These are phyloP conservation scores for Zygogramma bicolorata DNA, from an alignment of 2,888 invertebrate genomes.

Conservation along the genomic window DNA sequence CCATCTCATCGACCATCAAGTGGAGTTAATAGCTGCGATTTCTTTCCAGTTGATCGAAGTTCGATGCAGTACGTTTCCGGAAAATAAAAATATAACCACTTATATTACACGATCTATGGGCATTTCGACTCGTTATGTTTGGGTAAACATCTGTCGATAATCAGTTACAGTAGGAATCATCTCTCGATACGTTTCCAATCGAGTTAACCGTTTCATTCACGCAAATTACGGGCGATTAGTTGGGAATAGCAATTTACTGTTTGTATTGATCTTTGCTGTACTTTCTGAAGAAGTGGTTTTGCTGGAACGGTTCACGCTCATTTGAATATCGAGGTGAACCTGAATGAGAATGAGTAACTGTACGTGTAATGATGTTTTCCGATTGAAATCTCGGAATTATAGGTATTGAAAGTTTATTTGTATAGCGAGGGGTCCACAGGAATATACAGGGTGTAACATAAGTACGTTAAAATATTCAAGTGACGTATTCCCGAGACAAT, in stretches of 20 bases:
- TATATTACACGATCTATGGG: not conserved
- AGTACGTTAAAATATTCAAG: too few relatives aligned
- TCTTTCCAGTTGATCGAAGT: too few relatives aligned
- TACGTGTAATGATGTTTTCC: not conserved
- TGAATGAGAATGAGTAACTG: not conserved
- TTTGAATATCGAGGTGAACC: not conserved
- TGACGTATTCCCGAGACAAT: too few relatives aligned
- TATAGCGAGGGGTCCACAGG: too few relatives aligned
- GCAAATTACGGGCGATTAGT: not conserved
- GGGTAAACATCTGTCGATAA: not conserved
- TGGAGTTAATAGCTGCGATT: too few relatives aligned
- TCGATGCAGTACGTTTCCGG: too few relatives aligned
- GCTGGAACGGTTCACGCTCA: not conserved
- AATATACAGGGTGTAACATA: too few relatives aligned
- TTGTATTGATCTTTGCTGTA: not conserved
- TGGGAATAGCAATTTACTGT: not conserved
- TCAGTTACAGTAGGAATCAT: constrained; percentile 19
- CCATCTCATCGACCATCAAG: too few relatives aligned
- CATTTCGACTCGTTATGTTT: not conserved
- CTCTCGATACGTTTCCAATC: constrained; percentile 26
- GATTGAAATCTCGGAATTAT: not conserved
- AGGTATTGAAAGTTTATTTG: too few relatives aligned
- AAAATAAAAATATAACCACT: too few relatives aligned
- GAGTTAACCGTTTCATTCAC: constrained; percentile 19
- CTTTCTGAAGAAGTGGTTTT: not conserved